Conservation (phyloP, 2,113 vertebrate genomes). For the Pelodiscus sinensis region DNA sequence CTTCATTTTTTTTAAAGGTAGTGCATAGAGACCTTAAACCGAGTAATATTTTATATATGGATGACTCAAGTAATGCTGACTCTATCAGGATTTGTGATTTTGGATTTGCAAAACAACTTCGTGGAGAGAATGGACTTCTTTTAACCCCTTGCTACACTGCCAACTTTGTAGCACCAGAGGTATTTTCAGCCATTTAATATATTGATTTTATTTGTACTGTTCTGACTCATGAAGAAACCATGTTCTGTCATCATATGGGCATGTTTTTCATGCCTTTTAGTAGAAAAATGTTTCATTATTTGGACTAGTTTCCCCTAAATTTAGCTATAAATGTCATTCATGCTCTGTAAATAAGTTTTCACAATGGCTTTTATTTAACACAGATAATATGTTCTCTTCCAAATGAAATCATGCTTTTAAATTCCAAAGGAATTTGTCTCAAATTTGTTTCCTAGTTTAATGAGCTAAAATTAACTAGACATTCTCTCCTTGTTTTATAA, state of each 20-base stretch:
- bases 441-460: not conserved
- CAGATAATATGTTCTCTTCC: not conserved
- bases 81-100: slow-evolving; percentile 99
- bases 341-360: slow-evolving; percentile 4
- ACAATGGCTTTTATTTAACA: not conserved
- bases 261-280: not conserved
- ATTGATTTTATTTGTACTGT: not conserved
- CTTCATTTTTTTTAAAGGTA: slow-evolving; percentile 80
- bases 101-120: slow-evolving; percentile 96
- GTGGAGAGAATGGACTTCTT: slow-evolving; percentile 94
- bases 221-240: not conserved
- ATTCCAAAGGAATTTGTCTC: not conserved
- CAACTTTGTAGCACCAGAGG: slow-evolving; percentile 98
- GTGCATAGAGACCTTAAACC: slow-evolving; percentile 98
- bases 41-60: slow-evolving; percentile 98
- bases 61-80: slow-evolving; percentile 94
- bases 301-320: not conserved
- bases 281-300: too few species aligned
- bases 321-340: not conserved
- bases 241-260: not conserved
- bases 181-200: slow-evolving; percentile 60
- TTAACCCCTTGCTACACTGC: slow-evolving; percentile 97
- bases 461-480: not conserved
- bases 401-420: too few species aligned
- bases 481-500: not conserved